Conservation (phyloP, 2,797 vertebrate species). For the Epinephelus malabaricus region DNA sequence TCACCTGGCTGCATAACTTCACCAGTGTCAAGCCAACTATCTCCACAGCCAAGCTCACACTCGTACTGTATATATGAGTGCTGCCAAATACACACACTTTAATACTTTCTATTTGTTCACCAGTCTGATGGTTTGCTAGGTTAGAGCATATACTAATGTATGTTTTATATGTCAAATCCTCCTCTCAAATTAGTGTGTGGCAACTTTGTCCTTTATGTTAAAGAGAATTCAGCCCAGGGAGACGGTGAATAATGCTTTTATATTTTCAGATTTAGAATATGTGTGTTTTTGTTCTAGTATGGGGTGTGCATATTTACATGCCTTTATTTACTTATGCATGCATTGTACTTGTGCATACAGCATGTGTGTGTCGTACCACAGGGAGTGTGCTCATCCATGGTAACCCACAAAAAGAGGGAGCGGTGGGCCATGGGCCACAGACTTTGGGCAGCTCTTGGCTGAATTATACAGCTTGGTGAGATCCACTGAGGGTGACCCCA, state of each 20-base stretch:
- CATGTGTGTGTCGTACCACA: conserved; percentile 39
- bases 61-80: conserved; percentile 56
- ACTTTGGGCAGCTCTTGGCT: conserved; percentile 63
- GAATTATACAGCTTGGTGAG: conserved; percentile 82
- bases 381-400: conserved; percentile 55
- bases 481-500: conserved; percentile 81
- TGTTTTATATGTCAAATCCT: conserved; percentile 11
- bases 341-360: conserved; percentile 36
- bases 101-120: conserved; percentile 49
- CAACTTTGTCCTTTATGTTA: not conserved
- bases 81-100: conserved; percentile 52
- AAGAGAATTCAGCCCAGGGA: not conserved
- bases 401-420: conserved; percentile 65
- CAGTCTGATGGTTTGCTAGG: conserved; percentile 27
- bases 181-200: not conserved
- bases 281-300: not conserved
- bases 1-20: conserved; percentile 79
- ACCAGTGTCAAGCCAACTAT: conserved; percentile 54
- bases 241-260: not conserved
- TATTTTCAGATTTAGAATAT: conserved; percentile 21
- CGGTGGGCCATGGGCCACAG: conserved; percentile 54
- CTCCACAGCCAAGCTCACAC: conserved; percentile 41
- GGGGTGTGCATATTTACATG: conserved; percentile 31
- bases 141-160: conserved; percentile 1
- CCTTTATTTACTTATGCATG: conserved; percentile 15